phyloP scores from a whole-genome alignment of 2,113 vertebrate species.

The Struthidea cinerea region DNA sequence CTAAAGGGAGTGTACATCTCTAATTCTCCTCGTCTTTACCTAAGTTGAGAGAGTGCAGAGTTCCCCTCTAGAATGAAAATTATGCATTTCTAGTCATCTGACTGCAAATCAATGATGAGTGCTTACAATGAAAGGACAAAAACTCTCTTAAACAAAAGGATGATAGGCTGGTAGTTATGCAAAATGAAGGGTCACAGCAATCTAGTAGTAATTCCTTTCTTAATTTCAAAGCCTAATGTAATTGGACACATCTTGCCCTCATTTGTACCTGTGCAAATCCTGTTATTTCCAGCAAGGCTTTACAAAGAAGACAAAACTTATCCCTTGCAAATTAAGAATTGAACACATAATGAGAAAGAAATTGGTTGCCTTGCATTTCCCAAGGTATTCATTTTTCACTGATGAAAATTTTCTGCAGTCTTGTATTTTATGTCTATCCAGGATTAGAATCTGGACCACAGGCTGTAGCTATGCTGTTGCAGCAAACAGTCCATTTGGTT shows the following conservation, averaged over 20 bases:
- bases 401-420: background rate
- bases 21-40: background rate
- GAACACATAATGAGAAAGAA: background rate
- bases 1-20: background rate
- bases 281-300: background rate
- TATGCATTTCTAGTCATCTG: background rate
- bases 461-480: background rate
- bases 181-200: background rate
- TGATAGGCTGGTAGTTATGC: background rate
- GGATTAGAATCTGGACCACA: background rate
- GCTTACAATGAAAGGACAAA: background rate
- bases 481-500: background rate
- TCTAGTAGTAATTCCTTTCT: background rate
- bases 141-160: background rate
- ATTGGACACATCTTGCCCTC: background rate
- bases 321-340: conserved; percentile 8
- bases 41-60: background rate
- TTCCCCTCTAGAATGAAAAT: background rate
- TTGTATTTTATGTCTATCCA: background rate
- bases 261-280: conserved; percentile 8
- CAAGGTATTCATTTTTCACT: background rate
- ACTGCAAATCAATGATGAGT: background rate
- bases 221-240: background rate
- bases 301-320: background rate
- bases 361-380: background rate